phyloP scores from a whole-genome alignment of 2,888 invertebrate genomes.

The Drosophila buzzatii region DNA sequence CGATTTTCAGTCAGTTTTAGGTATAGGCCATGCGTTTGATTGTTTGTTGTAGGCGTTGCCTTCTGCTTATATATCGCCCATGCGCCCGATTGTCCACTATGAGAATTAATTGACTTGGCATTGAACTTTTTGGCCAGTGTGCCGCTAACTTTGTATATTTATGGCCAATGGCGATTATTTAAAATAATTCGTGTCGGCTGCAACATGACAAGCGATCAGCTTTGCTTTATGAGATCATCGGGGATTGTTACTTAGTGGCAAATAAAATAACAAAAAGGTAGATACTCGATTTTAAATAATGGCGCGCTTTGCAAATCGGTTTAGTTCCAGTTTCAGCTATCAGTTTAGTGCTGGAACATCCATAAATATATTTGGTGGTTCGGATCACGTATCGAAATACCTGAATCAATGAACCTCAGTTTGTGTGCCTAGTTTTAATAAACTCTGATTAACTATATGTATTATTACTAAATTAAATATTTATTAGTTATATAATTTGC shows the following conservation, averaged over 20 bases:
- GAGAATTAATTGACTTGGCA: slow-evolving; percentile 73
- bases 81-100: slow-evolving; percentile 60
- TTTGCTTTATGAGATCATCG: slow-evolving; percentile 62
- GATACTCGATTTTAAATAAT: neutral
- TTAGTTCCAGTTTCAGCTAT: neutral
- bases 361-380: neutral
- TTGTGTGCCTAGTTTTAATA: neutral
- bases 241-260: neutral
- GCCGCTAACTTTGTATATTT: slow-evolving; percentile 58
- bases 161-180: slow-evolving; percentile 70
- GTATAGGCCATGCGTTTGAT: neutral
- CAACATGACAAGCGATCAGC: slow-evolving; percentile 41
- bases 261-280: neutral
- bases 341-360: neutral
- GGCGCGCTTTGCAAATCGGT: neutral
- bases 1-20: slow-evolving; percentile 7
- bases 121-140: slow-evolving; percentile 67
- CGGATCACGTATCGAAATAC: neutral
- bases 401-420: neutral
- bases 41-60: slow-evolving; percentile 60
- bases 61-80: slow-evolving; percentile 38
- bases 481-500: neutral
- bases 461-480: neutral
- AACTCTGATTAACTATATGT: neutral
- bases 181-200: slow-evolving; percentile 35